phyloP scores from a whole-genome alignment of 2,888 invertebrate genomes.

The Pandemis cinnamomeana region DNA sequence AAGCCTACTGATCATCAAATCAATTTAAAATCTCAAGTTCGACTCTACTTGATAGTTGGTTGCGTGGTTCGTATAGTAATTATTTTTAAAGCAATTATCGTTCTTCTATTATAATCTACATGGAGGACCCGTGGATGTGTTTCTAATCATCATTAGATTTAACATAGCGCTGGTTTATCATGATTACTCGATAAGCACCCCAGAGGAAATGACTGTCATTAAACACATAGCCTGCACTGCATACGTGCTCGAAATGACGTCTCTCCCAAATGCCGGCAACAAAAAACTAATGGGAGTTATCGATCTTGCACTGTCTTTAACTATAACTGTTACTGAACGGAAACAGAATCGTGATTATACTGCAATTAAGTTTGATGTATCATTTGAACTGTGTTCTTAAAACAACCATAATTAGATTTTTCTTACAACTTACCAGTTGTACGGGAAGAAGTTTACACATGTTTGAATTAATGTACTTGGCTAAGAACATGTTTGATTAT shows the following conservation, averaged over 20 bases:
- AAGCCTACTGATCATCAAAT: too few relatives aligned
- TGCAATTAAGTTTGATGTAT: slow-evolving; percentile 60
- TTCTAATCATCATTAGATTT: slow-evolving; percentile 45
- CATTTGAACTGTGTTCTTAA: slow-evolving; percentile 24
- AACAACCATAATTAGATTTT: slow-evolving; percentile 16
- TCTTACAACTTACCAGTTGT: slow-evolving; percentile 3
- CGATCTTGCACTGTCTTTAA: slow-evolving; percentile 57
- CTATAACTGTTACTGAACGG: slow-evolving; percentile 66
- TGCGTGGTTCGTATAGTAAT: background rate
- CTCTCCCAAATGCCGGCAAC: slow-evolving; percentile 50
- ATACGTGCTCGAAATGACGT: slow-evolving; percentile 58
- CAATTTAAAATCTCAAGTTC: too few relatives aligned
- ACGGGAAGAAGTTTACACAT: background rate
- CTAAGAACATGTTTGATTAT: slow-evolving; percentile 3
- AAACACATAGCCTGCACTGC: slow-evolving; percentile 47
- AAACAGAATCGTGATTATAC: slow-evolving; percentile 67
- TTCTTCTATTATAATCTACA: background rate
- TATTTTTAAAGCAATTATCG: background rate
- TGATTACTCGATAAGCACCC: slow-evolving; percentile 42
- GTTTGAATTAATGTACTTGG: too few relatives aligned
- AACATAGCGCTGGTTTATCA: slow-evolving; percentile 49
- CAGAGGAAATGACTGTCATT: slow-evolving; percentile 62
- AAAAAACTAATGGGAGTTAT: slow-evolving; percentile 66
- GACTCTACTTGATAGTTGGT: background rate
- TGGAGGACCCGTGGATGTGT: slow-evolving; percentile 5